Evolutionary conservation across 2,888 invertebrate species (phyloP), one percentile per base, ranked within the genome.

Genomic region (Himalopsyche kuldschensis): DNA sequence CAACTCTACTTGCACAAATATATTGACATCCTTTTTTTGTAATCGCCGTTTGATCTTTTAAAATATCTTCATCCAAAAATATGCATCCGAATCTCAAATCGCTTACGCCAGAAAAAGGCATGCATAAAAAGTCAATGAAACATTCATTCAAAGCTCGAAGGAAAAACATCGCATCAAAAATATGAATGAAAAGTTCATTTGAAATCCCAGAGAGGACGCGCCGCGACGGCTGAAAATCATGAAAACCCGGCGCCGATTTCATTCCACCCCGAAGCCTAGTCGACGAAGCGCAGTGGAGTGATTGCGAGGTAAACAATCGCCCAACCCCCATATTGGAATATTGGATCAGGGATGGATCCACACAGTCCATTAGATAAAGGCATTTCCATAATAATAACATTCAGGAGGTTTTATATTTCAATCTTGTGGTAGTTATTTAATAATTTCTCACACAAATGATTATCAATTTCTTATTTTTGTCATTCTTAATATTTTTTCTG

Each of bases 161-260:
- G 69, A 69, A 69, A 69, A 69, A 69, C 69, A 69, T 69, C 69
- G 30, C 27, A 69, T 69, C 69, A 27, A 69, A 69, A 69, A 69
- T 69, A 69, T 69, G 69, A 69, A 69, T 69, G 69, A 69, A 69
- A 69, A 69, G 69, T 69, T 69, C 69, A 69, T 69, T 69, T 69
- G 69, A 27, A 15, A 69, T 69, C 69, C 69, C 27, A 30, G 30
- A 69, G 69, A 69, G 69, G 69, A 41, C 41, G 69, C 69, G 69
- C 69, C 69, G 30, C 69, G 69, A 69, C 69, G 69, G 30, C 69
- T 69, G 69, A 69, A 69, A 69, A 69, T 69, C 69, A 30, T 69
- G 69, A 69, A 69, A 69, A 69, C 69, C 69, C 30, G 69, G 69
- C 69, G 69, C 69, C 69, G 69, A 69, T 69, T 69, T 69, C 69